Conservation (phyloP, 1,140 invertebrate genomes). For the Ips typographus region DNA sequence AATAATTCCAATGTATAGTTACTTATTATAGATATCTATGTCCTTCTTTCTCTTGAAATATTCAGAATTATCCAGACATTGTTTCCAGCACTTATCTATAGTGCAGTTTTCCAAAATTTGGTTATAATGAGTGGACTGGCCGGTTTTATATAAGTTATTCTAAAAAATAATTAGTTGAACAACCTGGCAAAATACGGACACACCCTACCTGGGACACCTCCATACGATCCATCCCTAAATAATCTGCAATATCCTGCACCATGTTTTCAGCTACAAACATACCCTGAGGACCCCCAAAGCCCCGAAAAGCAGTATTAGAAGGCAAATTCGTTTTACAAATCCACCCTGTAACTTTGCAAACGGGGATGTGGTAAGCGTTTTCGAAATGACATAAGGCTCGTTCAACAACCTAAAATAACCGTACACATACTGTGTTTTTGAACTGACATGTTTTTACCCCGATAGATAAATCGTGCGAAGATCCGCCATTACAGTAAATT, state of each 20-base stretch:
- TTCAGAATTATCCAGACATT: slow-evolving; percentile 72
- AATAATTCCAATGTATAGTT: slow-evolving; percentile 28
- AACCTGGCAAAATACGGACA: not conserved
- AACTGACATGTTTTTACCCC: slow-evolving; percentile 57
- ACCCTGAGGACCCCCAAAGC: slow-evolving; percentile 87
- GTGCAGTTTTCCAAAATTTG: slow-evolving; percentile 77
- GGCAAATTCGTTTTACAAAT: slow-evolving; percentile 83
- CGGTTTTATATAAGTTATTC: slow-evolving; percentile 80
- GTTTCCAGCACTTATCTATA: slow-evolving; percentile 77
- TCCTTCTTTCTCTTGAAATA: slow-evolving; percentile 62
- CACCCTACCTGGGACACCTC: slow-evolving; percentile 54
- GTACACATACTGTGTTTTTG: not conserved
- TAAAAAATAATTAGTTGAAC: slow-evolving; percentile 9
- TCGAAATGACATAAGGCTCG: slow-evolving; percentile 78
- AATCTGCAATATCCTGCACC: slow-evolving; percentile 73
- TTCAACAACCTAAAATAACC: slow-evolving; percentile 36
- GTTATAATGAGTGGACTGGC: slow-evolving; percentile 77
- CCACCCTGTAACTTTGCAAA: slow-evolving; percentile 65
- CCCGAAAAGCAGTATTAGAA: slow-evolving; percentile 88
- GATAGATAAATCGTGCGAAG: slow-evolving; percentile 78
- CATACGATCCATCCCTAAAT: slow-evolving; percentile 62
- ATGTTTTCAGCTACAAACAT: slow-evolving; percentile 84
- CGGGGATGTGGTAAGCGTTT: slow-evolving; percentile 77
- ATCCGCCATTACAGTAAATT: slow-evolving; percentile 83
- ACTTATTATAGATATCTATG: slow-evolving; percentile 75